These are phyloP conservation scores for Cydia amplana DNA, from an alignment of 1,140 invertebrate genomes.

Conservation along the genomic window DNA sequence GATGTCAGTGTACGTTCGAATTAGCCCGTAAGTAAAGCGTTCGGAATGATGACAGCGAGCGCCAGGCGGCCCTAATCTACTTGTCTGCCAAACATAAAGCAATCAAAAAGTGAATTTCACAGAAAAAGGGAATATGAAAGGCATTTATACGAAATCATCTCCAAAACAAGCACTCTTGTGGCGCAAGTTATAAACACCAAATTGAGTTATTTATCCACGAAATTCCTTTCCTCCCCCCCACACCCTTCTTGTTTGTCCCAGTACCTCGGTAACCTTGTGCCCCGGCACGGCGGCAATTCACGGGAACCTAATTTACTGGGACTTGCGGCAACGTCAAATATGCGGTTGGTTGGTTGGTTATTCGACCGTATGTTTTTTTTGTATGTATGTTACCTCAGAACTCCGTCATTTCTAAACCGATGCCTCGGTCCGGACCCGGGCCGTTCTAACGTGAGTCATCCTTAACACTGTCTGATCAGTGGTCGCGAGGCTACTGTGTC, in stretches of 20 bases:
- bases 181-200: background rate
- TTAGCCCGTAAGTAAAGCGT: background rate
- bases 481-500: too few relatives aligned
- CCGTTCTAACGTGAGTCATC: too few relatives aligned
- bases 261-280: background rate
- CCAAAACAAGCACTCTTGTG: slow-evolving; percentile 18
- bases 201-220: slow-evolving; percentile 30
- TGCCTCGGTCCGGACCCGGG: too few relatives aligned
- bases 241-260: too few relatives aligned
- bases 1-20: too few relatives aligned
- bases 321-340: too few relatives aligned
- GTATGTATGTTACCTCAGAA: too few relatives aligned
- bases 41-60: background rate
- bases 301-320: background rate
- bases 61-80: slow-evolving; percentile 15
- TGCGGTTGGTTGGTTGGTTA: too few relatives aligned
- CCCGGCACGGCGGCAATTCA: background rate
- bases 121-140: slow-evolving; percentile 33
- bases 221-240: slow-evolving; percentile 9
- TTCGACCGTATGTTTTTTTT: too few relatives aligned
- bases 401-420: too few relatives aligned
- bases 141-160: slow-evolving; percentile 30
- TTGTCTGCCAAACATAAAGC: slow-evolving; percentile 32
- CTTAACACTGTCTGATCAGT: too few relatives aligned
- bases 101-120: slow-evolving; percentile 32